Base-by-base conservation (phyloP, 2,113 vertebrate species). In the Meleagris gallopavo region DNA sequence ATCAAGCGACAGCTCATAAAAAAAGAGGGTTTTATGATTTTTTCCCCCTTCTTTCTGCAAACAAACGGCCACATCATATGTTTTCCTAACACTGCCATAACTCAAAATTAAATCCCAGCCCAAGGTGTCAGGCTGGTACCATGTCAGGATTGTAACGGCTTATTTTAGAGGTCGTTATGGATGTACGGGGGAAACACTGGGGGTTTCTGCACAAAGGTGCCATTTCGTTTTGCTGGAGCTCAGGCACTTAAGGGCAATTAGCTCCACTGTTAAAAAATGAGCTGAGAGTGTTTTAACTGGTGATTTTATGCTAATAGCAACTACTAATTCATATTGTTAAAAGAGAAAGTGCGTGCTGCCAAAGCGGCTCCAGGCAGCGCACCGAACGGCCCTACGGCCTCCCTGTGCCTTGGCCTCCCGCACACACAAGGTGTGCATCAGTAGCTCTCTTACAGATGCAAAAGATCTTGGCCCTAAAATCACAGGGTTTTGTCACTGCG, bases 1-100 rank as follows among this genome's bases (percentile, higher is more conserved):
- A 98, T 99, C 99, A 99, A 98, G 98, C 98, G 97, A 99, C 99
- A 99, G 99, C 98, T 99, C 98, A 98, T 99, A 99, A 99, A 99
- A 98, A 97, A 94, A 94, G 96, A 97, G 97, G 96, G 97, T 98
- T 98, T 99, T 99, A 99, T 98, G 98, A 98, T 98, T 97, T 88
- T 93, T 91, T 55, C 94, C 94, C 94, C 94, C 92, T 97, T 97
- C 98, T 97, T 98, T 98, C 98, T 98, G 98, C 98, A 99, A 99
- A 99, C 99, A 99, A 99, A 99, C 97, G 98, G 98, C 98, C 98
- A 98, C 98, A 99, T 99, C 98, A 98, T 99, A 98, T 99, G 98
- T 99, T 99, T 99, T 98, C 97, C 98, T 98, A 99, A 98, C 98
- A 84, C 97, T 94, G 97, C 98, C 97, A 98, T 98, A 98, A 98